These are phyloP conservation scores for Nycticebus coucang DNA, from an alignment of 2,113 vertebrate species.

Conservation along the genomic window DNA sequence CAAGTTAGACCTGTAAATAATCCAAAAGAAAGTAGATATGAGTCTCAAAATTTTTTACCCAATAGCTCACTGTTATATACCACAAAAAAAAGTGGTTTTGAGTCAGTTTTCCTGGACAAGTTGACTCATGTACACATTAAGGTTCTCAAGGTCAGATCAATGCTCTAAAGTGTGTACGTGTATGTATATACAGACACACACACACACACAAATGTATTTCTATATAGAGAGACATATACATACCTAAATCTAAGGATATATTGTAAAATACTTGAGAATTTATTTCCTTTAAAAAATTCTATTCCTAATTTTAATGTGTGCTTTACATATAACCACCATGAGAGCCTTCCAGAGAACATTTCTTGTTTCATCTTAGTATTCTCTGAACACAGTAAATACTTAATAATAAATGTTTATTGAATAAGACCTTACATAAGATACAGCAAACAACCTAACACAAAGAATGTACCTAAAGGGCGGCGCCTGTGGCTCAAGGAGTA, in stretches of 20 bases:
- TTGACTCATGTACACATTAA: neutral
- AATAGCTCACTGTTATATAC: neutral
- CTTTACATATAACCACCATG: constrained; percentile 20
- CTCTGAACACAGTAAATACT: neutral
- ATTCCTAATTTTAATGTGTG: constrained; percentile 20
- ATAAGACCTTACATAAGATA: constrained; percentile 36
- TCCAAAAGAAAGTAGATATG: constrained; percentile 27
- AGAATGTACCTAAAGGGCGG: constrained; percentile 1
- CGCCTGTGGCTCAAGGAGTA: too few relatives aligned
- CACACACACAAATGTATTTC: neutral
- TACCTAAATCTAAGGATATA: constrained; percentile 41
- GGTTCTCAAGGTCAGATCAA: neutral
- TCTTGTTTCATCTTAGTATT: constrained; percentile 34
- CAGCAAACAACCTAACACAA: neutral
- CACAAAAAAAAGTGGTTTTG: constrained; percentile 5
- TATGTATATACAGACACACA: neutral
- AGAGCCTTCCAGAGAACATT: constrained; percentile 34
- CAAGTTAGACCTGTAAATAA: neutral
- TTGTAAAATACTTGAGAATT: neutral
- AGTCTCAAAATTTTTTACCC: constrained; percentile 33
- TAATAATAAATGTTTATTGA: constrained; percentile 45
- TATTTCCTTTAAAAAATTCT: neutral
- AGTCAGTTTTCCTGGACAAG: neutral
- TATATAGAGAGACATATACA: neutral
- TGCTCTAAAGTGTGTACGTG: neutral